Percentiles rank a stretch among this genome's conserved stretches.
These are phyloP conservation scores for Alloplasta piceator DNA, from an alignment of 2,888 invertebrate genomes.

Conservation along the genomic window DNA sequence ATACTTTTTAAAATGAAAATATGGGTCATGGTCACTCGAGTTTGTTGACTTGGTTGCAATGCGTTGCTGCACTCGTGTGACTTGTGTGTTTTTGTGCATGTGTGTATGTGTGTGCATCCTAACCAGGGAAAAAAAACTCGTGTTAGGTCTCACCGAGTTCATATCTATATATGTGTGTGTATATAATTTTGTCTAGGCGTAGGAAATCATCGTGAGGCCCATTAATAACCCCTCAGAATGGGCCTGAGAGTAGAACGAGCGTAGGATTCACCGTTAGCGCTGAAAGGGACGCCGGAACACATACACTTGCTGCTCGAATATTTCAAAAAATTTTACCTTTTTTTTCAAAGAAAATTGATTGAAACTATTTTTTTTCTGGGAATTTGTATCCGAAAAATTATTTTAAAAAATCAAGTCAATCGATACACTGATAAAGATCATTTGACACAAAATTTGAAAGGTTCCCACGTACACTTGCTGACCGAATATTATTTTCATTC, in stretches of 20 bases:
- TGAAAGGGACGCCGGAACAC: slow-evolving; percentile 17
- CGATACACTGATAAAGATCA: no score
- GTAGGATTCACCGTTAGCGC: slow-evolving; percentile 38
- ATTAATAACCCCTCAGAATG: background rate
- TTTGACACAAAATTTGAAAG: no score
- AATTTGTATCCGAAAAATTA: no score
- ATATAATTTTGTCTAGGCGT: slow-evolving; percentile 15
- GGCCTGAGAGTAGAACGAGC: background rate
- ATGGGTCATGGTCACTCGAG: slow-evolving; percentile 60
- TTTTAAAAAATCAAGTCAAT: no score
- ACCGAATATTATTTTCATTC: no score
- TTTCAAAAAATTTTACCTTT: no score
- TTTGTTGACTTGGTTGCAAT: slow-evolving; percentile 28
- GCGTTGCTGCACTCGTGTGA: slow-evolving; percentile 28
- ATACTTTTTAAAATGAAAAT: background rate
- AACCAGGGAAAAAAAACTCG: slow-evolving; percentile 7
- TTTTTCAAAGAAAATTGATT: no score
- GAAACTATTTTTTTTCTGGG: no score
- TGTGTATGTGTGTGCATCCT: no score
- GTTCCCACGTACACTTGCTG: no score
- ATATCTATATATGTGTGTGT: background rate
- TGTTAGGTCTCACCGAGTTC: background rate
- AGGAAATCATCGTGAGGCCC: background rate
- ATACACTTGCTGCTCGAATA: slow-evolving; percentile 15
- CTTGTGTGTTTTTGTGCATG: no score